Percentiles rank a stretch among this genome's conserved stretches.
phyloP scores from a whole-genome alignment of 2,888 invertebrate genomes.

The Gibbula magus region DNA sequence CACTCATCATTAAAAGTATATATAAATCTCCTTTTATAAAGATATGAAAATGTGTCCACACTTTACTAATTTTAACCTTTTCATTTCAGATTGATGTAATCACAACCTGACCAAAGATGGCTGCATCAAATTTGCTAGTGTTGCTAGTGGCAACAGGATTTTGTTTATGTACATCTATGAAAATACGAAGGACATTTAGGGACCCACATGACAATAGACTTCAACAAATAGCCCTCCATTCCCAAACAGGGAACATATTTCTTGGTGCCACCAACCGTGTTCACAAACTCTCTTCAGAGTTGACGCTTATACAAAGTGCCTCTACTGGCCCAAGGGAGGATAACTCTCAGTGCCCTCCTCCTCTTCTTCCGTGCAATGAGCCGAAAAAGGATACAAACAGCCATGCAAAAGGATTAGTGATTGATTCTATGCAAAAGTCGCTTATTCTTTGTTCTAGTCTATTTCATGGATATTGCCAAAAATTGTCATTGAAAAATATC shows the following conservation, averaged over 20 bases:
- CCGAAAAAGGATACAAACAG: conserved; percentile 82
- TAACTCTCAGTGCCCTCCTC: conserved; percentile 86
- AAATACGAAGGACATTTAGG: conserved; percentile 51
- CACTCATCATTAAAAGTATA: too few relatives aligned
- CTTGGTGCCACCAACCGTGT: conserved; percentile 94
- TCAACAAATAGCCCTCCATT: conserved; percentile 93
- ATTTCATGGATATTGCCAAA: conserved; percentile 92
- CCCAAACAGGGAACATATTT: conserved; percentile 90
- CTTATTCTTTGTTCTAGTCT: conserved; percentile 94
- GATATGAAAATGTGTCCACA: too few relatives aligned
- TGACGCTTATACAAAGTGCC: conserved; percentile 84
- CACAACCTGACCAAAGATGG: conserved; percentile 34
- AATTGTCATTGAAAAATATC: conserved; percentile 88
- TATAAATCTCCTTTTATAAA: too few relatives aligned
- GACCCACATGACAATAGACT: conserved; percentile 76
- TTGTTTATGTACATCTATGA: conserved; percentile 41
- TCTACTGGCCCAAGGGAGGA: conserved; percentile 84
- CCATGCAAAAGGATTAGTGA: conserved; percentile 93
- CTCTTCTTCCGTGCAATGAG: conserved; percentile 80
- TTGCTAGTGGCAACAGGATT: conserved; percentile 29
- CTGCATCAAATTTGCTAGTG: conserved; percentile 1
- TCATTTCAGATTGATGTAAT: not conserved
- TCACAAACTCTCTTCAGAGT: conserved; percentile 91
- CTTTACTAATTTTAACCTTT: not conserved
- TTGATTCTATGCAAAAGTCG: conserved; percentile 88